Evolutionary conservation across 2,797 vertebrate genomes (phyloP).

Genomic region (Mus caroli): DNA sequence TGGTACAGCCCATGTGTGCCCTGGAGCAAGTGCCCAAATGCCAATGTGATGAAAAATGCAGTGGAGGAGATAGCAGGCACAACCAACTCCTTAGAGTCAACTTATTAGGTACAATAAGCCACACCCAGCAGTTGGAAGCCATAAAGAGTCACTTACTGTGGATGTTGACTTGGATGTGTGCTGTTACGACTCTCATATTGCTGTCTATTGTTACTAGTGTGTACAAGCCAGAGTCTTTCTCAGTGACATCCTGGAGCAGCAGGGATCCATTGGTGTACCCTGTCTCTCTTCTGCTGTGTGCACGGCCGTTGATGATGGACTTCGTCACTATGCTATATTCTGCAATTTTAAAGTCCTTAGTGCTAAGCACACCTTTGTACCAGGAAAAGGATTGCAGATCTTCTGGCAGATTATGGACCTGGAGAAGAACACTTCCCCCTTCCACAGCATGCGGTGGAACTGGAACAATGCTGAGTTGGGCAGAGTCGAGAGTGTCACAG

Average conservation of each 20-base stretch:
- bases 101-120: too few relatives aligned
- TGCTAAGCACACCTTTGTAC: not conserved
- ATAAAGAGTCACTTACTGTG: not conserved
- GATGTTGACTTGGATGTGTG: not conserved
- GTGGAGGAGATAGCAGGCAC: fast-evolving
- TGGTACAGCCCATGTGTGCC: not conserved
- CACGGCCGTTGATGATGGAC: not conserved
- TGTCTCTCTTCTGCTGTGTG: too few relatives aligned
- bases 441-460: not conserved
- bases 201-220: not conserved
- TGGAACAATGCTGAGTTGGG: not conserved
- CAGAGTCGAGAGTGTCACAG: not conserved
- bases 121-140: not conserved
- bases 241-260: not conserved
- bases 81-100: too few relatives aligned
- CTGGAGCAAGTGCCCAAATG: not conserved
- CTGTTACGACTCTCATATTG: not conserved
- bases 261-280: not conserved
- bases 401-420: not conserved
- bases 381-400: not conserved
- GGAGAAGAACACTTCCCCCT: not conserved
- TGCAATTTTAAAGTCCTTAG: not conserved
- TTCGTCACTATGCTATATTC: not conserved
- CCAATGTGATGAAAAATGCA: too few relatives aligned
- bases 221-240: not conserved